Conservation (phyloP, 2,797 vertebrate genomes). For the Mionectes olivaceus region DNA sequence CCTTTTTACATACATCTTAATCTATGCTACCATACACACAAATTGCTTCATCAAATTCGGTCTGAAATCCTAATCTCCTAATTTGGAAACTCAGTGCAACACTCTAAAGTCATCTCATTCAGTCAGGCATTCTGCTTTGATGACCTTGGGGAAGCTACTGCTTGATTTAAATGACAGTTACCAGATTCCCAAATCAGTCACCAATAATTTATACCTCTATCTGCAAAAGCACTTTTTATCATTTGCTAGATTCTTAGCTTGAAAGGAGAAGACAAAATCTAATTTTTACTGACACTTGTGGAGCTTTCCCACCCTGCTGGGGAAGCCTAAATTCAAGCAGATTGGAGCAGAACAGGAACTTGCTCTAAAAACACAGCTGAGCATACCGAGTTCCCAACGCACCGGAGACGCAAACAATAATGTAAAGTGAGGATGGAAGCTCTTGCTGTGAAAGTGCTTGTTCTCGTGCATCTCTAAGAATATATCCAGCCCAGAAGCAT, state of each 20-base stretch:
- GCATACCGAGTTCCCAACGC: background rate
- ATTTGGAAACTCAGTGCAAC: background rate
- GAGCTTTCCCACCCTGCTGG: background rate
- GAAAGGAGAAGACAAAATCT: background rate
- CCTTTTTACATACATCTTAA: background rate
- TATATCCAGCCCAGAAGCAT: background rate
- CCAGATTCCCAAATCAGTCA: background rate
- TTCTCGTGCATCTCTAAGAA: background rate
- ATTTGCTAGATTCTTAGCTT: background rate
- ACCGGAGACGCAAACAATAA: background rate
- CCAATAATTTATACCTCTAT: background rate
- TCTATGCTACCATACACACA: background rate
- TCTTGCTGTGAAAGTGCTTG: slow-evolving; percentile 56
- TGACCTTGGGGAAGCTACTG: background rate
- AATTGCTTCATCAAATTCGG: background rate
- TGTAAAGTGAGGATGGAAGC: slow-evolving; percentile 19
- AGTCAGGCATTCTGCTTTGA: background rate
- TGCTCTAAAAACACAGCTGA: slow-evolving; percentile 50
- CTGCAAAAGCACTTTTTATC: background rate
- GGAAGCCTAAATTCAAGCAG: slow-evolving; percentile 21
- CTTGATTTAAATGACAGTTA: background rate
- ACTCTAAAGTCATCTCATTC: background rate
- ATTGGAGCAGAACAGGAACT: slow-evolving; percentile 31
- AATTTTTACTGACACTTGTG: background rate
- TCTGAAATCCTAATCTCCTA: background rate